Base-by-base conservation (phyloP, 1,140 invertebrate genomes). In the Myzus persicae region DNA sequence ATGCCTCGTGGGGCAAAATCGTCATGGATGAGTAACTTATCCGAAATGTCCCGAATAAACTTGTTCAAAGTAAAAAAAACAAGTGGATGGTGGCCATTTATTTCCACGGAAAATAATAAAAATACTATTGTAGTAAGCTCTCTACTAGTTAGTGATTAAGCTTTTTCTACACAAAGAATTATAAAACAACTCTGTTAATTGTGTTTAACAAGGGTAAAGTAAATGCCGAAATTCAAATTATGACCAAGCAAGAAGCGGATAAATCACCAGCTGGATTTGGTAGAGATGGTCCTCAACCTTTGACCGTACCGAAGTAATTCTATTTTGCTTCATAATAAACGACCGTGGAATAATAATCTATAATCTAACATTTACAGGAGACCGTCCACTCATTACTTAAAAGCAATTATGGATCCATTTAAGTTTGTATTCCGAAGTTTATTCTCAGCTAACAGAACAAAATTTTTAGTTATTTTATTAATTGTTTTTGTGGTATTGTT, bases 81-180 rank as follows among this genome's bases (percentile, higher is more conserved):
- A 7, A 96, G 96, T 94, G 98, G 97, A 5, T 99, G 98, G 98
- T 99, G 98, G 97, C 98, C 98, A 81, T 97, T 97, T 94, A 95
- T 94, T 59, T 95, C 95, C 85, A 96, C 94, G 81, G 94, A 94
- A 24, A 94, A 94, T 14, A 94, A 84, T 89, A 93, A 89, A 36
- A 51, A 94, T 46, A 40, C 87, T 18, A 38, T 93, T 51, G 91
- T 93, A 22, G 91, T 93, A 40, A 51, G 81, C 38, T 20, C 11
- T 36, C n/a, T 9, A 24, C 20, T 42, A 81, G 46, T 31, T 91
- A 20, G 8, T 51, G 2, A 51, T 31, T 67, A n/a, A 67, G 14
- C 31, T 67, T 14, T 67, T 67, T 5, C 14, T n/a, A n/a, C 9
- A 0, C 5, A 67, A 14, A n/a, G 5, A 67, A 67, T n/a, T 14